Evolutionary conservation across 2,797 vertebrate species (phyloP).

Genomic region (Xenops minutus): DNA sequence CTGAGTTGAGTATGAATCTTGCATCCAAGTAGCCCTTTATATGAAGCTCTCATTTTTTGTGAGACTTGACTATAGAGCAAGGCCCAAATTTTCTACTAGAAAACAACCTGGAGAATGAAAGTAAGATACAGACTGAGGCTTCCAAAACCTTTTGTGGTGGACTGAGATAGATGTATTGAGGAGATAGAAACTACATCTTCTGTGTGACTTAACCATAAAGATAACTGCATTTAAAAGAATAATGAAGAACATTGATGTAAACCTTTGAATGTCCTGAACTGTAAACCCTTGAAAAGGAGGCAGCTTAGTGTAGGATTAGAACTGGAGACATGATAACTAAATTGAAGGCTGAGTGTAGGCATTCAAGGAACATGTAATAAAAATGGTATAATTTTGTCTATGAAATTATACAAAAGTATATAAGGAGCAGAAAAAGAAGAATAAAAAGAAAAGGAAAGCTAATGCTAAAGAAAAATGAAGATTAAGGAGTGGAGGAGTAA

Average conservation of each 20-base stretch:
- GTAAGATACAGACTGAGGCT: not conserved
- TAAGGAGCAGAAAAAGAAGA: not conserved
- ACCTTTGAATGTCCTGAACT: not conserved
- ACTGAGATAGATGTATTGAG: not conserved
- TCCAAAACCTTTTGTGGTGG: not conserved
- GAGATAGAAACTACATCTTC: not conserved
- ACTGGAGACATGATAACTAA: not conserved
- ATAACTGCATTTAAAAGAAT: not conserved
- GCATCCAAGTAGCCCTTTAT: not conserved
- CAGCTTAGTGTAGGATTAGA: not conserved
- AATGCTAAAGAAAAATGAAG: not conserved
- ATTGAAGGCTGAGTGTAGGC: not conserved
- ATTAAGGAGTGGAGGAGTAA: not conserved
- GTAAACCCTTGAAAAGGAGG: not conserved
- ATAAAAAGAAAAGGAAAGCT: not conserved
- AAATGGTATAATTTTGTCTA: not conserved
- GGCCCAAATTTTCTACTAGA: not conserved
- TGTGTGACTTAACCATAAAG: not conserved
- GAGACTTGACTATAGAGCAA: not conserved
- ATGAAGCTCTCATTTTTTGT: not conserved
- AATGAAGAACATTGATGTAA: not conserved
- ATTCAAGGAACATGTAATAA: not conserved
- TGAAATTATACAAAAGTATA: not conserved
- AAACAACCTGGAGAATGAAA: not conserved
- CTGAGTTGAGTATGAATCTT: not conserved